Evolutionary conservation across 2,113 vertebrate genomes (phyloP), one percentile per base, ranked within the genome.

Genomic region (Phylloscopus trochilus): DNA sequence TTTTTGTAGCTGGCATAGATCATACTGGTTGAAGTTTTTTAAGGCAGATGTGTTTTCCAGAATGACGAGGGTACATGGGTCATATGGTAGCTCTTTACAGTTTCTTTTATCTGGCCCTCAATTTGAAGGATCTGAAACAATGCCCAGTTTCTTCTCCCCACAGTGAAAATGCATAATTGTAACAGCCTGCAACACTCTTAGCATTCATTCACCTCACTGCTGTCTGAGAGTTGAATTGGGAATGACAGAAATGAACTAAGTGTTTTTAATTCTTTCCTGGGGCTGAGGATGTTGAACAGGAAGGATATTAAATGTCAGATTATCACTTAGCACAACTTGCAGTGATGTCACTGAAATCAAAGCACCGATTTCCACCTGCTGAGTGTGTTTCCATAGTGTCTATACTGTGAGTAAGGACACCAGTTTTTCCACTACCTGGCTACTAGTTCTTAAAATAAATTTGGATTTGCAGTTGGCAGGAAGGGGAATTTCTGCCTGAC

Each of bases 91-190:
- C 23, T 44, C 64, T 69, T 77, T 55, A 60, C 30, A 23, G 6
- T 53, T 89, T 88, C 76, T 51, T 90, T 78, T 87, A 41, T 84
- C 27, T 82, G 41, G 23, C 41, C 67, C 46, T 81, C 69, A 63
- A 10, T 88, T 95, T 94, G 58, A 75, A 78, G 52, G 51, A 72
- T 91, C 39, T 79, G 80, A 96, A 96, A 95, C 30, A 53, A 60
- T 4, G 11, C 70, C 60, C 79, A 58, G 49, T 73, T 80, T 67
- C 75, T 90, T 44, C 91, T 87, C 37, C 76, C 46, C 43, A 26
- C 31, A 27, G n/a, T 63, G 35, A 87, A 91, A 84, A 93, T 16
- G 31, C 0, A 0, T 37, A 74, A 37, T 26, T 46, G 1, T 49
- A 80, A n/a, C 0, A 3, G 33, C 28, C 56, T 80, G 49, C 49